Evolutionary conservation across 2,797 vertebrate species (phyloP).

Genomic region (Pangasius macronema): DNA sequence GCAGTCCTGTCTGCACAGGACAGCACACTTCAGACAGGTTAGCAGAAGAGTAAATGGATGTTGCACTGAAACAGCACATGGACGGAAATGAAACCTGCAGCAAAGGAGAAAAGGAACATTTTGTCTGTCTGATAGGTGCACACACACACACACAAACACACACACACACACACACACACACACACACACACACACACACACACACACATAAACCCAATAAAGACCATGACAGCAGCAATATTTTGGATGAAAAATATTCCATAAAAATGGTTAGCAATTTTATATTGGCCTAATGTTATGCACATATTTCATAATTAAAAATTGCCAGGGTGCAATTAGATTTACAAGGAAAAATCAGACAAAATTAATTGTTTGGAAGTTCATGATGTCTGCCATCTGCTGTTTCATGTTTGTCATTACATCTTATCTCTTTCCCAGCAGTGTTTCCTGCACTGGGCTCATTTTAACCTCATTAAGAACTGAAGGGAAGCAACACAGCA

Average conservation of each 20-base stretch:
- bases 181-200: background rate
- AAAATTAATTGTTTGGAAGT: background rate
- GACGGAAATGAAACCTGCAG: background rate
- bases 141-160: background rate
- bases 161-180: background rate
- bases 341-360: background rate
- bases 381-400: constrained; percentile 17
- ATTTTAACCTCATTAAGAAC: background rate
- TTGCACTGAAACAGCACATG: background rate
- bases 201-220: background rate
- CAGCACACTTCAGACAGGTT: background rate
- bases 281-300: background rate
- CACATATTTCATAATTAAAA: background rate
- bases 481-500: background rate
- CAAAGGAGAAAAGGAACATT: background rate
- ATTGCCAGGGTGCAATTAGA: background rate
- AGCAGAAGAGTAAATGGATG: background rate
- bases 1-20: background rate
- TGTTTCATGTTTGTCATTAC: constrained; percentile 11
- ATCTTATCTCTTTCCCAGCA: background rate
- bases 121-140: background rate
- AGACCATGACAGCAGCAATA: background rate
- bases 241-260: background rate
- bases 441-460: background rate
- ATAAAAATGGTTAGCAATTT: background rate